phyloP scores from a whole-genome alignment of 2,888 invertebrate genomes.

The Hydrotaea cyrtoneurina region DNA sequence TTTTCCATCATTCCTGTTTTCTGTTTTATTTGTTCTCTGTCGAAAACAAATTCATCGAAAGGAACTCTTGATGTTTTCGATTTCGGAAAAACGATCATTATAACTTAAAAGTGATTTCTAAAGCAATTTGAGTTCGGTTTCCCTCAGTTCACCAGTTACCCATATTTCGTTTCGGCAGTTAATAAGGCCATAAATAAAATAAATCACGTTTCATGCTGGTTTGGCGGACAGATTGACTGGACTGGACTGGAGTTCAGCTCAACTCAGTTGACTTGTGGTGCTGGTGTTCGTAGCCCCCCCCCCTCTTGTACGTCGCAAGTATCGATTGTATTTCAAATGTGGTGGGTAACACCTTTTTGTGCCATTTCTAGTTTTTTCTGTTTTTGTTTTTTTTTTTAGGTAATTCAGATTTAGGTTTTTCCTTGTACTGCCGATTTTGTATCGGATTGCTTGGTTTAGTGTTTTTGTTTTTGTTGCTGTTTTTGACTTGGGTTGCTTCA shows the following conservation, averaged over 20 bases:
- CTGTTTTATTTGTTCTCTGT: too few species aligned
- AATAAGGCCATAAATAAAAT: background rate
- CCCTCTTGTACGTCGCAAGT: background rate
- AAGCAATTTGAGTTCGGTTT: too few species aligned
- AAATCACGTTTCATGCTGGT: constrained; percentile 9
- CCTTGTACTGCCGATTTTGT: constrained; percentile 35
- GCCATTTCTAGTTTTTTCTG: constrained; percentile 31
- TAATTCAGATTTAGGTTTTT: constrained; percentile 25
- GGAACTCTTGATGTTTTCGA: background rate
- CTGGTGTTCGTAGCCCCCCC: too few species aligned
- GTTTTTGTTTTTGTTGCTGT: too few species aligned
- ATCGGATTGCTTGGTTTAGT: too few species aligned
- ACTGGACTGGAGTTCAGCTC: background rate
- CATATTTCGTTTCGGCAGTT: background rate
- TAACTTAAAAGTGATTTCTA: background rate
- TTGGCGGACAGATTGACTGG: background rate
- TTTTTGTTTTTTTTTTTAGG: background rate
- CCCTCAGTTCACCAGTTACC: background rate
- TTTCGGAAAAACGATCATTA: background rate
- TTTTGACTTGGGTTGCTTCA: constrained; percentile 43
- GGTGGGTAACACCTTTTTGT: constrained; percentile 49
- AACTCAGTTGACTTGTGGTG: background rate
- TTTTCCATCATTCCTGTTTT: background rate
- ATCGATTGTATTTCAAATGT: constrained; percentile 3
- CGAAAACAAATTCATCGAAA: background rate